phyloP scores from a whole-genome alignment of 64 coral and sea anemone species.

The Pocillopora damicornis region DNA sequence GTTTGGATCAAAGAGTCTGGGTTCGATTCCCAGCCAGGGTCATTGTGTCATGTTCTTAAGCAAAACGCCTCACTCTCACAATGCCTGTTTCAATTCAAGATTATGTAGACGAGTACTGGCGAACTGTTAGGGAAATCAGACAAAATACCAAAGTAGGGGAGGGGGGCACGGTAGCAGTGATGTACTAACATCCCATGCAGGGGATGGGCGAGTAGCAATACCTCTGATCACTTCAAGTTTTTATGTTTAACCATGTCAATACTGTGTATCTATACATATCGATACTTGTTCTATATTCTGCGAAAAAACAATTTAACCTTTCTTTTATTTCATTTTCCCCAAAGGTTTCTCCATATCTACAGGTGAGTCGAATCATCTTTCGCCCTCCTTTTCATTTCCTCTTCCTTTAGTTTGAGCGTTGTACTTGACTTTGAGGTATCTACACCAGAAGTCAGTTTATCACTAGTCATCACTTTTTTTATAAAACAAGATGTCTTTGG shows the following conservation, averaged over 20 bases:
- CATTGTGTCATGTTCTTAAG: neutral
- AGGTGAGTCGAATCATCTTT: conserved; percentile 42
- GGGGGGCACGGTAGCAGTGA: neutral
- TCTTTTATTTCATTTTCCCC: neutral
- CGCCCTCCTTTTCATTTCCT: neutral
- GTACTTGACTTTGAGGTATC: too few species aligned
- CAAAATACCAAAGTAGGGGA: neutral
- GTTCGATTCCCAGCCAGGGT: too few species aligned
- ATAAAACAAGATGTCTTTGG: too few species aligned
- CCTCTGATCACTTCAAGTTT: neutral
- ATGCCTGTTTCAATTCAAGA: neutral
- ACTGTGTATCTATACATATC: too few species aligned
- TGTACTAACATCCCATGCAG: neutral
- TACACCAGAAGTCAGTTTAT: too few species aligned
- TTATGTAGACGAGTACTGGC: neutral
- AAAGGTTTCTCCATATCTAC: conserved; percentile 87
- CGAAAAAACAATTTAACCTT: neutral
- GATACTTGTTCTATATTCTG: neutral
- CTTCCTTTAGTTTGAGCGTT: neutral
- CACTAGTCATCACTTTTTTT: too few species aligned
- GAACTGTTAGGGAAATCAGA: neutral
- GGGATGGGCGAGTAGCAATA: neutral
- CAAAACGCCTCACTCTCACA: neutral
- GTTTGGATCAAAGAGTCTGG: too few species aligned
- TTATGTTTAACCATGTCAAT: too few species aligned